These are phyloP conservation scores for Drosophila carrolli DNA, from an alignment of 1,140 invertebrate species.

Conservation along the genomic window DNA sequence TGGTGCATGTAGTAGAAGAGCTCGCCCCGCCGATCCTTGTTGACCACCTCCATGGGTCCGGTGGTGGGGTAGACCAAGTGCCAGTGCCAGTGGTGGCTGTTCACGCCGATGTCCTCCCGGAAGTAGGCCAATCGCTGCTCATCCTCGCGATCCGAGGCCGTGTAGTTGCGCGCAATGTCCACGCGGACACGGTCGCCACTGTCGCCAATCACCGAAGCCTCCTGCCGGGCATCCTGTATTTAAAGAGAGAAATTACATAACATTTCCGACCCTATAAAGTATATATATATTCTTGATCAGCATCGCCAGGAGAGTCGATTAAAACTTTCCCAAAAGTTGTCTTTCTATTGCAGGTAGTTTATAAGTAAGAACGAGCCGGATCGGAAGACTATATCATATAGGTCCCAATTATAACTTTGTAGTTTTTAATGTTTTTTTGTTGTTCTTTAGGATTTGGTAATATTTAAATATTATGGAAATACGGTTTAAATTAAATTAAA, in stretches of 20 bases:
- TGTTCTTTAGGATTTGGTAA: no score
- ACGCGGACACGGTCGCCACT: slow-evolving; percentile 80
- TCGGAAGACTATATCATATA: no score
- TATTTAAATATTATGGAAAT: no score
- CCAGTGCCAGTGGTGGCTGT: slow-evolving; percentile 91
- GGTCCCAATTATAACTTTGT: no score
- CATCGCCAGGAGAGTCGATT: no score
- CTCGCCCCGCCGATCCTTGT: slow-evolving; percentile 89
- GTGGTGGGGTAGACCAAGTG: slow-evolving; percentile 88
- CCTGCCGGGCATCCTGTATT: slow-evolving; percentile 85
- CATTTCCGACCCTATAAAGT: no score
- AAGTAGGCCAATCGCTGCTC: slow-evolving; percentile 89
- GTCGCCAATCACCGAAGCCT: slow-evolving; percentile 76
- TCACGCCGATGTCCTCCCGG: slow-evolving; percentile 87
- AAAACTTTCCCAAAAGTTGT: no score
- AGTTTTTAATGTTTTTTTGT: no score
- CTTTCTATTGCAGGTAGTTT: no score
- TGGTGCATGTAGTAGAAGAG: slow-evolving; percentile 91
- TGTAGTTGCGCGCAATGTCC: slow-evolving; percentile 88
- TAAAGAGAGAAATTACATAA: neutral
- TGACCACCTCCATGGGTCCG: slow-evolving; percentile 85
- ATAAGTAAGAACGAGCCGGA: no score
- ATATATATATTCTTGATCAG: no score
- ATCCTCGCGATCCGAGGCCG: slow-evolving; percentile 88
- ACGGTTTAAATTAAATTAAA: no score